These are phyloP conservation scores for Isurus oxyrinchus DNA, from an alignment of 2,113 vertebrate species.

Conservation along the genomic window DNA sequence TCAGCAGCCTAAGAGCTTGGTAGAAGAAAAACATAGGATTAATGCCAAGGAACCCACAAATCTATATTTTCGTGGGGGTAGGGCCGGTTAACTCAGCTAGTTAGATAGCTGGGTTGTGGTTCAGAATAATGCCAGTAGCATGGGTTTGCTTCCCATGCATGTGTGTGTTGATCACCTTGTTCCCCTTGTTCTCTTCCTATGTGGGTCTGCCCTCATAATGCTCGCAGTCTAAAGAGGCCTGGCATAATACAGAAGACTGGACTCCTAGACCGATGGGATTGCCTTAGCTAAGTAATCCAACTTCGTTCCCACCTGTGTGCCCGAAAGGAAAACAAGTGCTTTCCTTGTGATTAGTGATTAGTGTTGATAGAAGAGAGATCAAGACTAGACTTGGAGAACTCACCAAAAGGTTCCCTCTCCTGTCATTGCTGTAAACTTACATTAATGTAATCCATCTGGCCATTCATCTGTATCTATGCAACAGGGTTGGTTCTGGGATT, in stretches of 20 bases:
- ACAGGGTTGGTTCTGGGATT: background rate
- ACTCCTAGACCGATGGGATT: background rate
- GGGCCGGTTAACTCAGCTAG: too few relatives aligned
- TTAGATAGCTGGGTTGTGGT: too few relatives aligned
- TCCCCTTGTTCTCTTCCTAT: background rate
- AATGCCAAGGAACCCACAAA: too few relatives aligned
- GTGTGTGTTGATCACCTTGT: too few relatives aligned
- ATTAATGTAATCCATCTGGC: background rate
- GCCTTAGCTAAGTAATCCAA: background rate
- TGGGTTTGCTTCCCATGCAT: too few relatives aligned
- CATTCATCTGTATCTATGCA: background rate
- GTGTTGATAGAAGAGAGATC: background rate
- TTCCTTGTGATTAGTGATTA: background rate
- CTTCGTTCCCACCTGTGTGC: background rate
- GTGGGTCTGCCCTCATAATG: background rate
- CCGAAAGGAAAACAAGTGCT: background rate
- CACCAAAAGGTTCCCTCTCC: background rate
- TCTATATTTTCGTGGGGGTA: too few relatives aligned
- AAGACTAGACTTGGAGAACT: background rate
- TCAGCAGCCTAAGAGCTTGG: background rate
- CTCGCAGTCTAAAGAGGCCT: background rate
- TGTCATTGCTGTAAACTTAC: background rate
- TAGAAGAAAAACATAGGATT: too few relatives aligned
- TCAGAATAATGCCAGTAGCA: too few relatives aligned
- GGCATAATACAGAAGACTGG: background rate